These are phyloP conservation scores for Euphysa ruthae DNA, from an alignment of 30 jellyfish, hydroid and myxozoan species.

Conservation along the genomic window DNA sequence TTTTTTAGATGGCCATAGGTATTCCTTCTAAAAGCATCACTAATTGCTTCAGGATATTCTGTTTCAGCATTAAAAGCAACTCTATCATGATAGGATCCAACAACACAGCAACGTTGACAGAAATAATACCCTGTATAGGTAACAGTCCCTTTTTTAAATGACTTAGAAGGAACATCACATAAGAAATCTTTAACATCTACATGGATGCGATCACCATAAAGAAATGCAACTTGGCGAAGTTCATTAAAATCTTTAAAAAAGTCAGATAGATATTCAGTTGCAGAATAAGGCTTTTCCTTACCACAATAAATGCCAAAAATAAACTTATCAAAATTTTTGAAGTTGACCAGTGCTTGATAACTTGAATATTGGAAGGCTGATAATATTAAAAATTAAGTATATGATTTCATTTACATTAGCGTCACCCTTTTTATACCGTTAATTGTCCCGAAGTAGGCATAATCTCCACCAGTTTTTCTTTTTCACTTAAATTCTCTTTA, in stretches of 20 bases:
- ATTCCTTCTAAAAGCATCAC: background rate
- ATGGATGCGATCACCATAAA: background rate
- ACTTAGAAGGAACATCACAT: background rate
- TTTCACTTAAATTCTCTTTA: no score
- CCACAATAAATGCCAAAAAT: background rate
- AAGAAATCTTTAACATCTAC: background rate
- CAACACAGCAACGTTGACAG: background rate
- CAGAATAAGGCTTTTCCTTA: background rate
- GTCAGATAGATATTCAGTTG: background rate
- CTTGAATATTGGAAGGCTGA: no score
- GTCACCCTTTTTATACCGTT: no score
- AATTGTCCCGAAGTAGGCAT: no score
- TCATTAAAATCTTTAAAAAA: background rate
- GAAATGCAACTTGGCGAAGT: background rate
- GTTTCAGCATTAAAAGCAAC: conserved; percentile 15
- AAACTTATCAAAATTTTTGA: background rate
- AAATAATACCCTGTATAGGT: background rate
- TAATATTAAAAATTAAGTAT: no score
- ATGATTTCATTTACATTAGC: no score
- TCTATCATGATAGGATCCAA: conserved; percentile 27
- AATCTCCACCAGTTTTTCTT: no score
- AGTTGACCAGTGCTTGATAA: no score
- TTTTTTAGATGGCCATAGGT: conserved; percentile 14
- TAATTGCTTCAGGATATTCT: background rate
- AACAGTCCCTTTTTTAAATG: background rate